phyloP scores from a whole-genome alignment of 2,797 vertebrate genomes.

The Myotis myotis region DNA sequence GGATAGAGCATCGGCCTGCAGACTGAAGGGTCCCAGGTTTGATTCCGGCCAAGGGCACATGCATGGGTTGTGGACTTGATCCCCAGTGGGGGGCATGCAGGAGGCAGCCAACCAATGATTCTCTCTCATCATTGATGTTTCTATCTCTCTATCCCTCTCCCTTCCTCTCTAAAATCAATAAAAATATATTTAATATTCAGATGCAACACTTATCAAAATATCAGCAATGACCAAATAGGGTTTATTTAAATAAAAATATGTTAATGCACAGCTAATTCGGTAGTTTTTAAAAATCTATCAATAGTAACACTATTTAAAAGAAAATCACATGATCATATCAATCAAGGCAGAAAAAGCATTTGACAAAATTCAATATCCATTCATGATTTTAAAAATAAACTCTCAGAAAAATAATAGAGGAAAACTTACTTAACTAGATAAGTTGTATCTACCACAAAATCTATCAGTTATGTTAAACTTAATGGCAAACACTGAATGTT shows the following conservation, averaged over 20 bases:
- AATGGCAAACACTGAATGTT: background rate
- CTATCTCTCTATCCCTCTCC: no score
- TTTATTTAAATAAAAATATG: background rate
- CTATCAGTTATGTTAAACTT: background rate
- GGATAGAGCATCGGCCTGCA: no score
- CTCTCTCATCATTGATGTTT: no score
- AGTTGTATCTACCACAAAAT: background rate
- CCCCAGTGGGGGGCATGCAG: no score
- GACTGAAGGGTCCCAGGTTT: no score
- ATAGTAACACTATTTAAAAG: background rate
- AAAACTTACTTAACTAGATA: background rate
- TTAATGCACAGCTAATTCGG: background rate
- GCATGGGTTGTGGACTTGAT: no score
- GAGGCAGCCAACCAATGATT: no score
- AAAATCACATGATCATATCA: background rate
- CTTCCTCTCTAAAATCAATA: no score
- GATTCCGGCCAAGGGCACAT: no score
- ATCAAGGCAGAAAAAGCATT: background rate
- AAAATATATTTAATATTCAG: background rate
- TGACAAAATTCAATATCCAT: background rate
- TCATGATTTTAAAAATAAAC: background rate
- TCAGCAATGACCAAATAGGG: background rate
- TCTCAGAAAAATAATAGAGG: background rate
- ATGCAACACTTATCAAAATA: background rate
- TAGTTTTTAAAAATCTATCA: background rate